Percentiles rank a stretch among this genome's conserved stretches.
Conservation (phyloP, 2,113 vertebrate genomes). For the Myiopsitta monachus region DNA sequence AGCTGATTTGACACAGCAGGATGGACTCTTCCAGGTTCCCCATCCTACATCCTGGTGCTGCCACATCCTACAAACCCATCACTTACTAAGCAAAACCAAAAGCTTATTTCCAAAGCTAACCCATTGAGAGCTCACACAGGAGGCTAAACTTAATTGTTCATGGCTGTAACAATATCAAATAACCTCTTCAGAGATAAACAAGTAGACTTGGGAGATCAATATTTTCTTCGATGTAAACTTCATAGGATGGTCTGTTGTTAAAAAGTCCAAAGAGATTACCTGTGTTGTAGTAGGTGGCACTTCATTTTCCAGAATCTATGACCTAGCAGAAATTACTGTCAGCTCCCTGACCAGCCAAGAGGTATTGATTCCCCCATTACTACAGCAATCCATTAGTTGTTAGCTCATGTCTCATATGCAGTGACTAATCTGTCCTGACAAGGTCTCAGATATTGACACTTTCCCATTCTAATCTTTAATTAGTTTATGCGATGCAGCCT, state of each 20-base stretch:
- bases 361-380: constrained; percentile 78
- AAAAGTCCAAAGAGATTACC: constrained; percentile 61
- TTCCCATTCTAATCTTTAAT: constrained; percentile 80
- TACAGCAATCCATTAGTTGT: constrained; percentile 77
- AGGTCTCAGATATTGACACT: constrained; percentile 74
- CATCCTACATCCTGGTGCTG: neutral
- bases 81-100: neutral
- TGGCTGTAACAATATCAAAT: constrained; percentile 38
- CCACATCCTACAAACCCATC: neutral
- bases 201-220: constrained; percentile 48
- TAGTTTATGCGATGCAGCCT: constrained; percentile 75
- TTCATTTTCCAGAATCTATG: constrained; percentile 75
- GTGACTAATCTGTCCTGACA: constrained; percentile 69
- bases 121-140: neutral
- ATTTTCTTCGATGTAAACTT: constrained; percentile 69
- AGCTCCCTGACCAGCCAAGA: constrained; percentile 69
- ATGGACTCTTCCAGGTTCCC: neutral
- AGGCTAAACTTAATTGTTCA: constrained; percentile 36
- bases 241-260: constrained; percentile 52
- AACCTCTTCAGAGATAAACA: constrained; percentile 46
- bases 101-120: neutral
- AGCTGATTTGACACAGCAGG: neutral
- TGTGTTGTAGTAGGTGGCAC: constrained; percentile 65
- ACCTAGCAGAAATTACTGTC: constrained; percentile 86
- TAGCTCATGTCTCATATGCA: constrained; percentile 54